Evolutionary conservation across 1,140 invertebrate genomes (phyloP).

Genomic region (Oryctes rhinoceros): DNA sequence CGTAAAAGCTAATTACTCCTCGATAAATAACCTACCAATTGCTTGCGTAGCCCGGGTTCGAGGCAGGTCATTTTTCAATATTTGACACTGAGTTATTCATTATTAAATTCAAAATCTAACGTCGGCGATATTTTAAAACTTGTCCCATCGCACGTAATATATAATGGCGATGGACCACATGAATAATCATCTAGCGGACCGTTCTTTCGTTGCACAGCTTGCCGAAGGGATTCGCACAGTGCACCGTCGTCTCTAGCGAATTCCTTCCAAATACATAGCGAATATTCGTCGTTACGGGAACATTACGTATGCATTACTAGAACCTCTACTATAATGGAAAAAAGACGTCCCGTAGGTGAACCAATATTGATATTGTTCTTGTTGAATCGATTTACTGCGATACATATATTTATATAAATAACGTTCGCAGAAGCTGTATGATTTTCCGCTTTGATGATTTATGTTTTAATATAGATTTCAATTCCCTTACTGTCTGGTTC

Average conservation of each 20-base stretch:
- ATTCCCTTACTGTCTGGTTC: neutral
- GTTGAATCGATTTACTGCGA: neutral
- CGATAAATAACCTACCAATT: slow-evolving; percentile 9
- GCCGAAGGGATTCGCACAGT: neutral
- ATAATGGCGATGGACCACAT: neutral
- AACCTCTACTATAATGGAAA: neutral
- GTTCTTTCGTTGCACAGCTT: neutral
- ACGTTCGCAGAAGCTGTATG: neutral
- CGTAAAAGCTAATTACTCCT: neutral
- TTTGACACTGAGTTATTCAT: neutral
- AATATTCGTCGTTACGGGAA: neutral
- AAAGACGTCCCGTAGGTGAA: neutral
- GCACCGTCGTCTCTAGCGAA: neutral
- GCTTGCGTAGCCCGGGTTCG: neutral
- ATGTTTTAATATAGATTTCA: slow-evolving; percentile 27
- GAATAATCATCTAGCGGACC: neutral
- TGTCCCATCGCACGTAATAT: slow-evolving; percentile 1
- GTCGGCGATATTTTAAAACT: slow-evolving; percentile 6
- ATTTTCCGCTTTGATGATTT: slow-evolving; percentile 1
- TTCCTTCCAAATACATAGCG: neutral
- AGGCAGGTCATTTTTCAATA: slow-evolving; percentile 3
- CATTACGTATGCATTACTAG: neutral
- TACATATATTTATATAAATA: slow-evolving; percentile 12
- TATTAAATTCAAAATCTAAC: slow-evolving; percentile 18
- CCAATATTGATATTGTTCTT: slow-evolving; percentile 7